Conservation (phyloP, 2,888 invertebrate species). For the Drosophila eohydei region DNA sequence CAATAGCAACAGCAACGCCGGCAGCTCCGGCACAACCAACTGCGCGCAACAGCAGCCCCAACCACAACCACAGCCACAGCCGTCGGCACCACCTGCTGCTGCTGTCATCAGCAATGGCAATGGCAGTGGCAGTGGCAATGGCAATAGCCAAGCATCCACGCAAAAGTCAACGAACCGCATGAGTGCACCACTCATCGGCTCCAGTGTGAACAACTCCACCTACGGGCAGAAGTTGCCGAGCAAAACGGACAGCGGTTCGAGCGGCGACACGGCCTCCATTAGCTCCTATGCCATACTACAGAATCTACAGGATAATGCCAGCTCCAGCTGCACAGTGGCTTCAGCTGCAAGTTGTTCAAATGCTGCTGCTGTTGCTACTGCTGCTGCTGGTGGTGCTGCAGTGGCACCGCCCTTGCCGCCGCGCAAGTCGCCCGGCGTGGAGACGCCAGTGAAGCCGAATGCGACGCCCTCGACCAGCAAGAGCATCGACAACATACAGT, state of each 20-base stretch:
- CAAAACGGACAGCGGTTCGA: slow-evolving; percentile 69
- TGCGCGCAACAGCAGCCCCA: slow-evolving; percentile 55
- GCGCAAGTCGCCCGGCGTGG: slow-evolving; percentile 86
- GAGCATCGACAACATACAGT: slow-evolving; percentile 82
- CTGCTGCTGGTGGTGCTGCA: slow-evolving; percentile 17
- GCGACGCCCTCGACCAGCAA: slow-evolving; percentile 61
- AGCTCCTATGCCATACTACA: slow-evolving; percentile 82
- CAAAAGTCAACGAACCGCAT: slow-evolving; percentile 84
- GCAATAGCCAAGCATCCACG: slow-evolving; percentile 41
- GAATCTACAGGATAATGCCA: slow-evolving; percentile 73
- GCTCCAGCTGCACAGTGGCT: slow-evolving; percentile 8
- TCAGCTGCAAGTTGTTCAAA: slow-evolving; percentile 16
- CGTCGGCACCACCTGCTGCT: slow-evolving; percentile 80
- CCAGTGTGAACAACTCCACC: slow-evolving; percentile 66
- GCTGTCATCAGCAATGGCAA: slow-evolving; percentile 68
- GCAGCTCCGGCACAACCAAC: slow-evolving; percentile 40
- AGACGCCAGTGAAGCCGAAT: slow-evolving; percentile 71
- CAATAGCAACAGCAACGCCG: slow-evolving; percentile 46
- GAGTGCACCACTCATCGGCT: slow-evolving; percentile 84
- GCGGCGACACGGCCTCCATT: slow-evolving; percentile 75
- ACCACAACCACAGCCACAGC: slow-evolving; percentile 68
- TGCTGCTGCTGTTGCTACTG: slow-evolving; percentile 13
- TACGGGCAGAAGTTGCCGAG: slow-evolving; percentile 69
- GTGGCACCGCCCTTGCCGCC: slow-evolving; percentile 87
- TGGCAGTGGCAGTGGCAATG: slow-evolving; percentile 25